These are phyloP conservation scores for Danio tinwini DNA, from an alignment of 2,797 vertebrate species.

Conservation along the genomic window DNA sequence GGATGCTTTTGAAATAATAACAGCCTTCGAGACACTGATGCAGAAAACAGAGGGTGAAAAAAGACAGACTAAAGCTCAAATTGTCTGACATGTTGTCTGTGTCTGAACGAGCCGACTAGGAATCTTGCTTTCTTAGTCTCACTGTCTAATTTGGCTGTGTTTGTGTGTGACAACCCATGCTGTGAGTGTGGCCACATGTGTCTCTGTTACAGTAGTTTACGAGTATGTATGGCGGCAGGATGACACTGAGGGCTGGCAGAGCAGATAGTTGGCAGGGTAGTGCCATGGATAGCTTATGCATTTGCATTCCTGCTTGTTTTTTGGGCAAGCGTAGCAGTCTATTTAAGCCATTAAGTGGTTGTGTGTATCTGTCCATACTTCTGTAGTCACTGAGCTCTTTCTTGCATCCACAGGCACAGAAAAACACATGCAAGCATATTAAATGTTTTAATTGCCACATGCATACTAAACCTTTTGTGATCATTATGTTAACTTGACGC, in stretches of 20 bases:
- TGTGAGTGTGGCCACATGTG: slow-evolving; percentile 25
- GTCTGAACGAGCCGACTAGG: slow-evolving; percentile 14
- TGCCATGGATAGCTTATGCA: slow-evolving; percentile 2
- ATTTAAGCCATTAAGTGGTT: slow-evolving; percentile 5
- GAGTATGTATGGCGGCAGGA: slow-evolving; percentile 10
- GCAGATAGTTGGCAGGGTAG: slow-evolving; percentile 18
- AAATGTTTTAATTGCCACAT: not conserved
- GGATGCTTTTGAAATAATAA: slow-evolving; percentile 65
- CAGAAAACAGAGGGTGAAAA: slow-evolving; percentile 62
- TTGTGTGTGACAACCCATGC: slow-evolving; percentile 17
- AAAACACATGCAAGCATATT: not conserved
- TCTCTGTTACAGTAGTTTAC: slow-evolving; percentile 6
- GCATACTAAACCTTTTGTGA: not conserved
- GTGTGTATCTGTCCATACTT: slow-evolving; percentile 1
- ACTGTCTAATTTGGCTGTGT: slow-evolving; percentile 3
- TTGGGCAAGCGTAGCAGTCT: slow-evolving; percentile 3
- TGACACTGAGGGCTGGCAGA: slow-evolving; percentile 7
- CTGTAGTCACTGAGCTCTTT: not conserved
- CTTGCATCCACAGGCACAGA: not conserved
- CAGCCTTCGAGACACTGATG: slow-evolving; percentile 62
- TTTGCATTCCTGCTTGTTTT: slow-evolving; percentile 11
- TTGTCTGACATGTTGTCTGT: slow-evolving; percentile 38
- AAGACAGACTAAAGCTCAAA: slow-evolving; percentile 49
- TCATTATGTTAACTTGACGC: not conserved
- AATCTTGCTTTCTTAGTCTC: not conserved